Evolutionary conservation across 1,140 invertebrate genomes (phyloP).

Genomic region (Drosophila malerkotliana): DNA sequence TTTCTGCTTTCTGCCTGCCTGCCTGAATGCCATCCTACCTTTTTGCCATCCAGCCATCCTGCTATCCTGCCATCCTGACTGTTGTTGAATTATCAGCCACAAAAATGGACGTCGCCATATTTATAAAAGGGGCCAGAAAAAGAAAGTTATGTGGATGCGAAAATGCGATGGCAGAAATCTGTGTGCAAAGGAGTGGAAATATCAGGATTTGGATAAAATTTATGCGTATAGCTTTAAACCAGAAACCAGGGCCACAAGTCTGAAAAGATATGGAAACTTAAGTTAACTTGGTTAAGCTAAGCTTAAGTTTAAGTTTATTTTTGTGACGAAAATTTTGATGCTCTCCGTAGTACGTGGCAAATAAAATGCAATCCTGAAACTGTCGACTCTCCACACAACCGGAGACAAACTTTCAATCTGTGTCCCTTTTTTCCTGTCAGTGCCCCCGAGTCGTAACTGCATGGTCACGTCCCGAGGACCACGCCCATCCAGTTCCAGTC

Average conservation of each 20-base stretch:
- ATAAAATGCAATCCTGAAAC: slow-evolving; percentile 1
- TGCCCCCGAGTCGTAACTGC: slow-evolving; percentile 36
- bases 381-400: not conserved
- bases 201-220: slow-evolving; percentile 18
- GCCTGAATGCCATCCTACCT: not conserved
- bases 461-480: slow-evolving; percentile 64
- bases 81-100: slow-evolving; percentile 78
- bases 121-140: slow-evolving; percentile 55
- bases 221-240: slow-evolving; percentile 9
- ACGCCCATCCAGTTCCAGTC: slow-evolving; percentile 17
- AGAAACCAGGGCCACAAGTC: not conserved
- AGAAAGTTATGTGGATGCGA: slow-evolving; percentile 18
- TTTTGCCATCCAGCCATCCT: slow-evolving; percentile 10
- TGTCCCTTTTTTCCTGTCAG: slow-evolving; percentile 13
- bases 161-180: slow-evolving; percentile 13
- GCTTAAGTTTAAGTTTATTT: not conserved
- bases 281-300: not conserved
- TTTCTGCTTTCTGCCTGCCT: slow-evolving; percentile 29
- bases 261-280: not conserved
- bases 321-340: not conserved
- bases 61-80: slow-evolving; percentile 2
- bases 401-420: slow-evolving; percentile 26
- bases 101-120: slow-evolving; percentile 80
- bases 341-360: slow-evolving; percentile 3
- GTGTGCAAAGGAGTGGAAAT: slow-evolving; percentile 24